Conservation (phyloP, 2,797 vertebrate genomes). For the Sphenodon punctatus region DNA sequence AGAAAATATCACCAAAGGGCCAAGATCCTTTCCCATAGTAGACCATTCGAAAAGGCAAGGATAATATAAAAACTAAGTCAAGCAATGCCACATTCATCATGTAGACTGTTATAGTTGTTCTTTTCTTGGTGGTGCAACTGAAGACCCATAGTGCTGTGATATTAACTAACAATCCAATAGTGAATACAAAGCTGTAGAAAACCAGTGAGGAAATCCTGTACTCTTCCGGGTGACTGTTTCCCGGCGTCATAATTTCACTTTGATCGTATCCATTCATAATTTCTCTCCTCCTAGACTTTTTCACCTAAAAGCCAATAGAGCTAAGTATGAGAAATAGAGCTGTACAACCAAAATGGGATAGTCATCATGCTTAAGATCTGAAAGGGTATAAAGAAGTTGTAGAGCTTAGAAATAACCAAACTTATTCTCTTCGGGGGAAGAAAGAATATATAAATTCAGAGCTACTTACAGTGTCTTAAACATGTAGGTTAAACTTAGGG, state of each 20-base stretch:
- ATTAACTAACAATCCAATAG: slow-evolving; percentile 88
- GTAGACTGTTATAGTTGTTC: slow-evolving; percentile 91
- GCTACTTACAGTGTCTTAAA: too few relatives aligned
- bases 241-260: slow-evolving; percentile 14
- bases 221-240: slow-evolving; percentile 72
- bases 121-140: slow-evolving; percentile 93
- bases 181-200: slow-evolving; percentile 88
- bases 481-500: too few relatives aligned
- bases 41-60: slow-evolving; percentile 89
- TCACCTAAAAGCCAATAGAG: background rate
- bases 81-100: slow-evolving; percentile 96
- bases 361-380: too few relatives aligned
- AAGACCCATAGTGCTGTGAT: slow-evolving; percentile 94
- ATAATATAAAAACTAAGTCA: slow-evolving; percentile 87
- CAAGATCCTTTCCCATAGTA: slow-evolving; percentile 85
- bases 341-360: background rate
- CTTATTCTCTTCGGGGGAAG: too few relatives aligned
- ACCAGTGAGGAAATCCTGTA: slow-evolving; percentile 84
- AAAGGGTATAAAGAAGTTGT: background rate
- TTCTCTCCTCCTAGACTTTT: background rate
- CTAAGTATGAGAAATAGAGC: background rate
- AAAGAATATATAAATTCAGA: too few relatives aligned
- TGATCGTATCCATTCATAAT: slow-evolving; percentile 39
- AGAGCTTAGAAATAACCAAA: too few relatives aligned
- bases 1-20: slow-evolving; percentile 90